Percentiles rank a stretch among this genome's conserved stretches.
Conservation (phyloP, 2,888 invertebrate species). For the Poecilus cupreus region DNA sequence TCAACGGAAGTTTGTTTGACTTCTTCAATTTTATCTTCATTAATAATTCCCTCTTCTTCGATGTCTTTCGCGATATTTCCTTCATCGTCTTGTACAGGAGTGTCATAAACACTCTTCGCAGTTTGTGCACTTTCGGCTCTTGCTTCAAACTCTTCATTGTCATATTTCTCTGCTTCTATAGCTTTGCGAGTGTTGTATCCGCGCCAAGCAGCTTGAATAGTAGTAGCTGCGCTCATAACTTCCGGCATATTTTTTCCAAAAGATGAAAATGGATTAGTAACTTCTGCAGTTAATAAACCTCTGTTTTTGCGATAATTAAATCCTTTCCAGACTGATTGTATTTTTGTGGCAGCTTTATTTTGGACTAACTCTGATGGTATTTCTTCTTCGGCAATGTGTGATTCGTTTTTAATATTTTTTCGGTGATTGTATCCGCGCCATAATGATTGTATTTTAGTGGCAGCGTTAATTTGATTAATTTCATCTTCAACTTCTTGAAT, state of each 20-base stretch:
- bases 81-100: conserved; percentile 53
- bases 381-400: conserved; percentile 2
- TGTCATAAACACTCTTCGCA: conserved; percentile 37
- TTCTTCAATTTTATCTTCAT: not conserved
- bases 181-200: conserved; percentile 41
- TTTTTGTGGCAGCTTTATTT: conserved; percentile 35
- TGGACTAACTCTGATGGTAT: no score
- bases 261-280: not conserved
- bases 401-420: not conserved
- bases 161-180: not conserved
- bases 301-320: conserved; percentile 19
- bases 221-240: conserved; percentile 31
- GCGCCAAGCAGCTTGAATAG: conserved; percentile 44
- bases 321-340: conserved; percentile 50
- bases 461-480: conserved; percentile 29
- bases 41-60: not conserved
- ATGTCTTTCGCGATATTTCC: not conserved
- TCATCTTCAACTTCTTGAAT: not conserved
- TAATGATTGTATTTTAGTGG: conserved; percentile 44
- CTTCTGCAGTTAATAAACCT: conserved; percentile 14
- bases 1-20: not conserved
- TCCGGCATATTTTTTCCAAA: not conserved
- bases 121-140: not conserved
- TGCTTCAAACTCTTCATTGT: not conserved
- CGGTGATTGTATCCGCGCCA: conserved; percentile 4